Percentiles rank a stretch among this genome's conserved stretches.
Evolutionary conservation across 2,113 vertebrate species (phyloP).

Genomic region (Aptenodytes forsteri): DNA sequence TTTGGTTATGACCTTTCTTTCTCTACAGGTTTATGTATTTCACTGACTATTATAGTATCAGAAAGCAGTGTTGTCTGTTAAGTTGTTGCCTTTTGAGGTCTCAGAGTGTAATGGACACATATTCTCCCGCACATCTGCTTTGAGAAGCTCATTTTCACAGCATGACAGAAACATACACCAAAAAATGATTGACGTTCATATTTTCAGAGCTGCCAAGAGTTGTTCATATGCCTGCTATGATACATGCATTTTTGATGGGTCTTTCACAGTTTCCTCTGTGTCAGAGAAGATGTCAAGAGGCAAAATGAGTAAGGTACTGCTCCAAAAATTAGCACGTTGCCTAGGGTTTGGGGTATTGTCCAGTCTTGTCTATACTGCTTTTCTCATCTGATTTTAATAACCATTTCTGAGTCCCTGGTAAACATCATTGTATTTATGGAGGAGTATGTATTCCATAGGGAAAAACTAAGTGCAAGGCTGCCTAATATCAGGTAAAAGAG

Average conservation of each 20-base stretch:
- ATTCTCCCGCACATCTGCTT: not conserved
- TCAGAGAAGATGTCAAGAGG: not conserved
- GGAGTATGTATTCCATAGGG: not conserved
- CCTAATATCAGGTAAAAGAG: not conserved
- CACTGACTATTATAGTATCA: not conserved
- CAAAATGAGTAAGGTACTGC: not conserved
- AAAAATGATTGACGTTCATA: not conserved
- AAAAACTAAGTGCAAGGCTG: not conserved
- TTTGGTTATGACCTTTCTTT: not conserved
- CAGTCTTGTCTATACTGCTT: not conserved
- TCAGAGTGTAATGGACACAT: not conserved
- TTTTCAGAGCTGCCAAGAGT: not conserved
- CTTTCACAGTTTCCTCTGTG: not conserved
- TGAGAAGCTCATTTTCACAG: not conserved
- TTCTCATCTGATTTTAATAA: not conserved
- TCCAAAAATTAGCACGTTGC: not conserved
- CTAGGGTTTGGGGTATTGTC: not conserved
- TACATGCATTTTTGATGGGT: not conserved
- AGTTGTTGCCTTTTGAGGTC: not conserved
- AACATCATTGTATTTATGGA: not conserved
- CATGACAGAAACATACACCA: not conserved
- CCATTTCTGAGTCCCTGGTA: not conserved
- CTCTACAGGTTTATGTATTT: not conserved
- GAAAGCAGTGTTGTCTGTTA: not conserved
- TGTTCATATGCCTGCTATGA: not conserved